A percentile compares a stretch with the other conserved stretches of the same genome.
phyloP scores from a whole-genome alignment of 2,797 vertebrate species.

The Propithecus perrieri region DNA sequence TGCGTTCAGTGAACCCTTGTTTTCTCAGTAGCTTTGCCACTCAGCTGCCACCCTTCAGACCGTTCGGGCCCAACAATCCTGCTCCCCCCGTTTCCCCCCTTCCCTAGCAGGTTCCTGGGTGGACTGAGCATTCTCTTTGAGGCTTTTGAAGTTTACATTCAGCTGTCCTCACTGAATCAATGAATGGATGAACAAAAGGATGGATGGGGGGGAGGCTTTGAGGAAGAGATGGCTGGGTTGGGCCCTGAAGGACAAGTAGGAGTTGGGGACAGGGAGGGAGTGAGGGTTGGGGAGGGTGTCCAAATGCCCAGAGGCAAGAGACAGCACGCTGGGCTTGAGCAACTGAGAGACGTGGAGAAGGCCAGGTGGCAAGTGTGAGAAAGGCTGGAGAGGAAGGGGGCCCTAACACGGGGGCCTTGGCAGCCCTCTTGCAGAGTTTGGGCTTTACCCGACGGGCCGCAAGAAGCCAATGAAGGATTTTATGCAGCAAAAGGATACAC shows the following conservation, averaged over 20 bases:
- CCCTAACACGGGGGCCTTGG: neutral
- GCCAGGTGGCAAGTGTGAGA: neutral
- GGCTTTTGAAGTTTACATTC: neutral
- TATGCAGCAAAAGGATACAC: neutral
- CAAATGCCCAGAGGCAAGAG: neutral
- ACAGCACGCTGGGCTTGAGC: neutral
- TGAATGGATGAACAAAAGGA: neutral
- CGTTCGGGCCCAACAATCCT: neutral
- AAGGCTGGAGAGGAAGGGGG: neutral
- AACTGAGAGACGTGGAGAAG: neutral
- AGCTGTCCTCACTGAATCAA: neutral
- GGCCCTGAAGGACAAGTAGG: neutral
- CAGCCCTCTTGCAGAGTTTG: neutral
- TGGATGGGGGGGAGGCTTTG: neutral
- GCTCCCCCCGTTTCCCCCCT: neutral
- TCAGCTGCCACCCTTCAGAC: neutral
- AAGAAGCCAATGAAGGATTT: neutral
- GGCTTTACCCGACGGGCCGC: neutral
- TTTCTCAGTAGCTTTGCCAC: neutral
- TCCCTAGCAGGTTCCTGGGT: neutral
- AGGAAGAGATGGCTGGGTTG: neutral
- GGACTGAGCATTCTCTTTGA: neutral
- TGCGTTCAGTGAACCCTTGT: neutral
- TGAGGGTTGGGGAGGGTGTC: neutral
- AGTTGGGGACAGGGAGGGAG: neutral